Percentiles rank a stretch among this genome's conserved stretches.
Evolutionary conservation across 2,797 vertebrate genomes (phyloP).

Genomic region (Carapus acus): DNA sequence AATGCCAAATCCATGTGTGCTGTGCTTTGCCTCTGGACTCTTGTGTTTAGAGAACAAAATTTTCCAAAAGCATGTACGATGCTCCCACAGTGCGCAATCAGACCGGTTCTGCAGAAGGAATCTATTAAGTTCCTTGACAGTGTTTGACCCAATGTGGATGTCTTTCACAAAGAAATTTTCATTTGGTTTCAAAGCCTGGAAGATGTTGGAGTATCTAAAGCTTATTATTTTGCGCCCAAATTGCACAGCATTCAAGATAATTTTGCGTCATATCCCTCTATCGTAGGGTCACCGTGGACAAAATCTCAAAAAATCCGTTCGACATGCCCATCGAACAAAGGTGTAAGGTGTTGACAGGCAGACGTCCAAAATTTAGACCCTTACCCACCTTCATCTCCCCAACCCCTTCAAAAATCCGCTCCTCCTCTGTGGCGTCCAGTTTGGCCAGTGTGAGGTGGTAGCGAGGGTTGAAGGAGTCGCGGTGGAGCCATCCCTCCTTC

Average conservation of each 20-base stretch:
- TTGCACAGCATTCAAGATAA: background rate
- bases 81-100: no score
- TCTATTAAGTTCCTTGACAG: no score
- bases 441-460: constrained; percentile 83
- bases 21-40: no score
- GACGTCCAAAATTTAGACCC: constrained; percentile 70
- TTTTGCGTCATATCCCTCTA: constrained; percentile 30
- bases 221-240: no score
- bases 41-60: no score
- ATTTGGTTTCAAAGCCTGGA: no score
- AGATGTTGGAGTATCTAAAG: no score
- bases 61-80: no score
- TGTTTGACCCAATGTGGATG: no score
- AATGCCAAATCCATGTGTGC: no score
- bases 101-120: no score
- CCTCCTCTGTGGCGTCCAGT: constrained; percentile 32
- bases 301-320: constrained; percentile 56
- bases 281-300: constrained; percentile 61
- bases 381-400: constrained; percentile 61
- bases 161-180: no score
- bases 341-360: constrained; percentile 70
- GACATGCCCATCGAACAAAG: constrained; percentile 62
- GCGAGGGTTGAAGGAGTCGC: constrained; percentile 64
- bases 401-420: constrained; percentile 55
- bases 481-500: constrained; percentile 67